Evolutionary conservation across 2,888 invertebrate genomes (phyloP).

Genomic region (Oeneis ivallda): DNA sequence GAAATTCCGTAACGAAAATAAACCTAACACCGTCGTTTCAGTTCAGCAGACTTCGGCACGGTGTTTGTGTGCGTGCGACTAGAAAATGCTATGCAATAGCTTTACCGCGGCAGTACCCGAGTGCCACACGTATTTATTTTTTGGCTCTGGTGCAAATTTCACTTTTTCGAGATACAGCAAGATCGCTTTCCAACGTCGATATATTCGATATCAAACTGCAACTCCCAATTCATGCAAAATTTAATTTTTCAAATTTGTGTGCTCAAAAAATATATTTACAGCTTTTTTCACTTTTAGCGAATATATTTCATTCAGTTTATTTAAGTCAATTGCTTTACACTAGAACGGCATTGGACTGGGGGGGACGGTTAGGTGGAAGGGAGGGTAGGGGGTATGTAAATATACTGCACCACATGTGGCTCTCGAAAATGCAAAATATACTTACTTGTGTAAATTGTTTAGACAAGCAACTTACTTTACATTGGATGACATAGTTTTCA

Average conservation of each 20-base stretch:
- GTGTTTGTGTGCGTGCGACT: too few relatives aligned
- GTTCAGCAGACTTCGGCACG: too few relatives aligned
- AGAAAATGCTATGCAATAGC: too few relatives aligned
- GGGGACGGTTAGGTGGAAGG: not conserved
- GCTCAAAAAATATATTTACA: not conserved
- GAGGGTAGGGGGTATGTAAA: conserved; percentile 20
- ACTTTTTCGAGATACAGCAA: too few relatives aligned
- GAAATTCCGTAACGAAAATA: too few relatives aligned
- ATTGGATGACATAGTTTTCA: too few relatives aligned
- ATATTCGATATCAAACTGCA: not conserved
- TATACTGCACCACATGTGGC: conserved; percentile 8
- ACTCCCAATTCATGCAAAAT: not conserved
- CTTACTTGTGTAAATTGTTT: conserved; percentile 24
- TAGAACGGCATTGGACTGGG: conserved; percentile 6
- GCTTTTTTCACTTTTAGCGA: conserved; percentile 6
- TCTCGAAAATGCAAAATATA: conserved; percentile 26
- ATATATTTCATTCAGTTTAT: conserved; percentile 15
- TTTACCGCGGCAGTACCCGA: too few relatives aligned
- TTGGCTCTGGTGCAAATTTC: too few relatives aligned
- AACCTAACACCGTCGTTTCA: too few relatives aligned
- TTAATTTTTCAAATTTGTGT: conserved; percentile 2
- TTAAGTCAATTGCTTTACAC: conserved; percentile 23
- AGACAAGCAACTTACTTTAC: not conserved
- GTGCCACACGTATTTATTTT: too few relatives aligned
- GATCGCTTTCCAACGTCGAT: too few relatives aligned